Percentiles rank a stretch among this genome's conserved stretches.
phyloP scores from a whole-genome alignment of 2,113 vertebrate genomes.

The Cygnus buccinator region DNA sequence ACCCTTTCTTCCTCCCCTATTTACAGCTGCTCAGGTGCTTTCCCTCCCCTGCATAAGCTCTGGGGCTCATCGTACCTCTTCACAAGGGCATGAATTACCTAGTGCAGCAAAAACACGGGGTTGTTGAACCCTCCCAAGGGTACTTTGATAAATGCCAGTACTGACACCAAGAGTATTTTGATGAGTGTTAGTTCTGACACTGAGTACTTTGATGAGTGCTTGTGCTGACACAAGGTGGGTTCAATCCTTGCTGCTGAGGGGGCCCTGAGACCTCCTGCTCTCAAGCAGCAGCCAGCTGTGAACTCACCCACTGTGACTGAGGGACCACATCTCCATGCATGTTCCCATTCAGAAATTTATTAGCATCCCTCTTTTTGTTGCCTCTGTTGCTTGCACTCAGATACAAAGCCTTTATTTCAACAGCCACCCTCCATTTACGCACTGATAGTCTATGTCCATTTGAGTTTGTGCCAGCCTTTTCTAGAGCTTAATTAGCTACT shows the following conservation, averaged over 20 bases:
- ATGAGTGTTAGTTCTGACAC: not conserved
- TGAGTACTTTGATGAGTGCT: not conserved
- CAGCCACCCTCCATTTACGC: not conserved
- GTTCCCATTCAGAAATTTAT: not conserved
- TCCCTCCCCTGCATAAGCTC: not conserved
- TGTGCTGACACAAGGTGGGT: not conserved
- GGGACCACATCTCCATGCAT: not conserved
- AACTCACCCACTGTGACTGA: not conserved
- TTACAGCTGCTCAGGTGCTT: not conserved
- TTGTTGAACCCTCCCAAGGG: not conserved
- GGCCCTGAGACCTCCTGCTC: not conserved
- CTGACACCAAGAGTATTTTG: not conserved
- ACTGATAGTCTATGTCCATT: not conserved
- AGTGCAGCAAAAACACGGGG: not conserved
- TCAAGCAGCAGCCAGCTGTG: not conserved
- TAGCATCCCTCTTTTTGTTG: not conserved
- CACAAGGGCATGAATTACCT: not conserved
- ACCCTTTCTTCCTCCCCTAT: not conserved
- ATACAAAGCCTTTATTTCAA: not conserved
- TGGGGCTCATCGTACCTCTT: not conserved
- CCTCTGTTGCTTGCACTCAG: not conserved
- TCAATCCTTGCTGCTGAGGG: not conserved
- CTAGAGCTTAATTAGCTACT: not conserved
- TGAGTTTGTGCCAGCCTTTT: not conserved
- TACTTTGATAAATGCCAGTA: not conserved